Evolutionary conservation across 2,888 invertebrate species (phyloP), one percentile per base, ranked within the genome.

Genomic region (Drepanosiphum platanoidis): DNA sequence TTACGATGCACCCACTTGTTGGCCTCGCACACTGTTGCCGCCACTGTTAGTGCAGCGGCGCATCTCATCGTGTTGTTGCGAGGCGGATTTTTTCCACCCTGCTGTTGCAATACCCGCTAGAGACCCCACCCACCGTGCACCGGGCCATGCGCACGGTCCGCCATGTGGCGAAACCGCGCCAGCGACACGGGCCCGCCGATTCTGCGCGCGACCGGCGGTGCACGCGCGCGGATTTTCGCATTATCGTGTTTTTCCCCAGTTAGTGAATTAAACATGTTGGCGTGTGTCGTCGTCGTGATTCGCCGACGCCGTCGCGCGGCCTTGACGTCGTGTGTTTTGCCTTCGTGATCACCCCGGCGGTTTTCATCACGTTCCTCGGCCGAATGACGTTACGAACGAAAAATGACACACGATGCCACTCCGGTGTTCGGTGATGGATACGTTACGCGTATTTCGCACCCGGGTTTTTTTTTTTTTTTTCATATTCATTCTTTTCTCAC

Each of bases 261-360:
- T n/a, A n/a, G n/a, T n/a, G n/a, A n/a, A n/a, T 32, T 42, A 46
- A 18, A 32, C 8, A 1, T 18, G 11, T 18, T 18, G 15, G 34
- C 27, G 9, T 22, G 39, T 13, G 11, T 18, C 3, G 5, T 27
- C 30, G 36, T 11, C 34, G 64, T 64, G 74, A 82, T 82, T 74
- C 64, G 82, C 74, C 58, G 74, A 75, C 87, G 87, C 58, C 58
- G 22, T 72, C 87, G 74, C 87, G 87, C 87, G 87, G 83, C 86
- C 87, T 87, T 81, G 77, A 66, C 75, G 71, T 79, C 87, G 75
- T 77, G 75, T 77, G 75, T 84, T 75, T 75, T 39, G 75, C 84
- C 66, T 77, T 77, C 84, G 68, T 68, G 84, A 77, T 77, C 75
- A 84, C 75, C 84, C 84, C 84, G 75, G 15, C 52, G 83, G 68